Base-by-base conservation (phyloP, 2,797 vertebrate genomes). In the Epinephelus awoara region DNA sequence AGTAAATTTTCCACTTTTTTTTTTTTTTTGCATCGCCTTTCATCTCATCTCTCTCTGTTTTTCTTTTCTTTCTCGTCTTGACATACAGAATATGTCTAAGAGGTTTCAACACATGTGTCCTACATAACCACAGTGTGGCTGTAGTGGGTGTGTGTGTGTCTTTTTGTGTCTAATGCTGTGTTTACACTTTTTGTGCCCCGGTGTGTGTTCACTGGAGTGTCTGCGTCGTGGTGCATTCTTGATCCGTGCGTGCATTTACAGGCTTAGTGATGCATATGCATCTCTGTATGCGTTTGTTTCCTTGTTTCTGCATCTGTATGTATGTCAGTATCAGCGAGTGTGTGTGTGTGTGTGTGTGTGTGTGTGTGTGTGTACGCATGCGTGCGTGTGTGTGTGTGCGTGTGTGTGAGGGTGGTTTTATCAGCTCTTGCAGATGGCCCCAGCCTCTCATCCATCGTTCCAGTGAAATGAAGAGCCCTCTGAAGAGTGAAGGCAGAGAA, bases 341-440 rank as follows among this genome's bases (percentile, higher is more conserved):
- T 34, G 47, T 67, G 70, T 68, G n/a, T 50, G 42, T 72, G 50
- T 21, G 2, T 23, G 23, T 23, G 23, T 23, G 23, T 23, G 23
- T 23, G 2, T 23, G 1, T 23, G 23, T 2, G 23, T 23, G 23
- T 2, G 23, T 23, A 2, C 23, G 23, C 23, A 2, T 23, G 23
- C 2, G 21, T 59, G 47, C n/a, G 34, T 72, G 49, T 29, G 67
- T 58, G 42, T 52, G 63, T 9, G 55, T n/a, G 71, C 19, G 75
- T 19, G 56, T 50, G 64, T 64, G 73, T 27, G 83, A 71, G 86
- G 44, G 74, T 75, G 85, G 77, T 85, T 89, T 93, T 94, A 94
- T 94, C 93, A 89, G 89, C 88, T 79, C 61, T 79, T 71, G 88
- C 93, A 94, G 91, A 93, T 91, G 91, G 91, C 90, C 89, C n/a